Percentiles rank a stretch among this genome's conserved stretches.
Conservation (phyloP, 2,888 invertebrate genomes). For the Drosophila parthenogenetica region DNA sequence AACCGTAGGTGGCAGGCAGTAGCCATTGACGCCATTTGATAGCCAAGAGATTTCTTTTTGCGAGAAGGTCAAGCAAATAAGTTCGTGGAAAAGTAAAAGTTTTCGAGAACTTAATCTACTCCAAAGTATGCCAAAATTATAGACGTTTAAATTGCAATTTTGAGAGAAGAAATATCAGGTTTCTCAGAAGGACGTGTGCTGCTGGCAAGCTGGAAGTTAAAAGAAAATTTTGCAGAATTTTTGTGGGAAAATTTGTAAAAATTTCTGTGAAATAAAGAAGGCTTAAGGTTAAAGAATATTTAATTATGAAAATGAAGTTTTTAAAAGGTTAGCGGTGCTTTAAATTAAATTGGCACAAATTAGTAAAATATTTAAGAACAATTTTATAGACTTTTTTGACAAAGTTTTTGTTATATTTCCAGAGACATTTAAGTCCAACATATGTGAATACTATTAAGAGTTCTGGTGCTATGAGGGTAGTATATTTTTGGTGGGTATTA, state of each 20-base stretch:
- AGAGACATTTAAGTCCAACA: conserved; percentile 2
- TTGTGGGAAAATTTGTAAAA: neutral
- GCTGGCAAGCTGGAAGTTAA: neutral
- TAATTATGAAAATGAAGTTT: too few species aligned
- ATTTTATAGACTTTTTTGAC: neutral
- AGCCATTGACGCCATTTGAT: conserved; percentile 26
- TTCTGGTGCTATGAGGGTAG: conserved; percentile 7
- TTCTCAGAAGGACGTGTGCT: neutral
- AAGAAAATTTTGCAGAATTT: neutral
- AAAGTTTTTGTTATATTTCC: conserved; percentile 7
- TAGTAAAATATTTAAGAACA: too few species aligned
- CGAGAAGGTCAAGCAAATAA: conserved; percentile 23
- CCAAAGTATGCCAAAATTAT: neutral
- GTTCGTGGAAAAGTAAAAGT: conserved; percentile 26
- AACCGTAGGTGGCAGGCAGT: conserved; percentile 21
- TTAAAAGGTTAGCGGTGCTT: too few species aligned
- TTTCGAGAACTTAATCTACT: neutral
- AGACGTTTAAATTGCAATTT: too few species aligned
- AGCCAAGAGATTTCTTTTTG: conserved; percentile 1
- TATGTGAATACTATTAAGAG: conserved; percentile 44
- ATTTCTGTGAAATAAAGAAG: neutral
- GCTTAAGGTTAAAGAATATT: neutral
- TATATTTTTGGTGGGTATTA: neutral
- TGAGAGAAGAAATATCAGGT: neutral
- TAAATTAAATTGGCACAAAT: too few species aligned